Percentiles rank a stretch among this genome's conserved stretches.
phyloP scores from a whole-genome alignment of 1,140 invertebrate genomes.

The fruit fly (Drosophila melanogaster) region DNA sequence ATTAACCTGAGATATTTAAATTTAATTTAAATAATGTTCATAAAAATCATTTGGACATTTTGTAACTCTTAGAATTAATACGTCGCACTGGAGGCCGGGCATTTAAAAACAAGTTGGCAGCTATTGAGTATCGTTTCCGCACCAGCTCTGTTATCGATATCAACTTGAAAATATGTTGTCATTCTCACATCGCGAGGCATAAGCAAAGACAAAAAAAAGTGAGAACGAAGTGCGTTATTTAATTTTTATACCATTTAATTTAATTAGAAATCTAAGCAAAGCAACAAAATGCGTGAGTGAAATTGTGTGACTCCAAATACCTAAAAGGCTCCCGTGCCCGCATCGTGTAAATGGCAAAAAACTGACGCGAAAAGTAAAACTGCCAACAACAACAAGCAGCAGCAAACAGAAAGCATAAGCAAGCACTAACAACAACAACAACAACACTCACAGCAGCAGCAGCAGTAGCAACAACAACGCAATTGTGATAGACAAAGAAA shows the following conservation, averaged over 20 bases:
- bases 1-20: no score
- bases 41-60: no score
- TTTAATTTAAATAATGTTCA: no score
- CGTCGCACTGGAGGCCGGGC: neutral
- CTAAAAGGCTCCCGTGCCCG: constrained; percentile 34
- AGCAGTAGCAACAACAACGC: constrained; percentile 77
- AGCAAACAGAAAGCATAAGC: constrained; percentile 45
- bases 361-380: constrained; percentile 65
- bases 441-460: constrained; percentile 32
- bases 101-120: constrained; percentile 3
- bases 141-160: constrained; percentile 22
- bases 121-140: neutral
- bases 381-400: constrained; percentile 69
- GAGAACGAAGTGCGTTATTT: constrained; percentile 79
- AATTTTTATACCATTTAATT: constrained; percentile 77
- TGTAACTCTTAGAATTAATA: neutral
- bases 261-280: constrained; percentile 74
- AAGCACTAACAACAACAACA: constrained; percentile 59
- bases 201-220: constrained; percentile 52
- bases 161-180: constrained; percentile 56
- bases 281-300: constrained; percentile 70
- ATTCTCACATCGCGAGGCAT: constrained; percentile 56
- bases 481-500: constrained; percentile 83
- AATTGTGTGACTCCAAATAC: constrained; percentile 54
- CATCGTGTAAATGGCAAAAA: constrained; percentile 65